These are phyloP conservation scores for Oegoconia quadripuncta DNA, from an alignment of 2,888 invertebrate species.

Conservation along the genomic window DNA sequence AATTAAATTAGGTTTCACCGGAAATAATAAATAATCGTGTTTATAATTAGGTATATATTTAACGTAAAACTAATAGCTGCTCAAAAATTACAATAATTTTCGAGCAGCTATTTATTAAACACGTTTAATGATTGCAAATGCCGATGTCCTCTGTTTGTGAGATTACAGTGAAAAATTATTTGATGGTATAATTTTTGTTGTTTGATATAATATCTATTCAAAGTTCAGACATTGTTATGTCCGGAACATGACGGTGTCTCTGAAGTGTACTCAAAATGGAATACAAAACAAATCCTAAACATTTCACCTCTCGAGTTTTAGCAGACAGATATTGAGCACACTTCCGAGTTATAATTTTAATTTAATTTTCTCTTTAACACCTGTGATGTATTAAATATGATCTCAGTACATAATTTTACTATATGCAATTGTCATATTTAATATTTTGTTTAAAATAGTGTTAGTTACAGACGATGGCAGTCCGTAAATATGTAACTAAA, in stretches of 20 bases:
- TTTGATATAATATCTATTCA: constrained; percentile 35
- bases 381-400: constrained; percentile 85
- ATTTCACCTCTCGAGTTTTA: constrained; percentile 11
- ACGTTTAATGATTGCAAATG: constrained; percentile 7
- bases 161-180: constrained; percentile 48
- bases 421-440: constrained; percentile 74
- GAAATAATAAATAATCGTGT: no score
- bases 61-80: no score
- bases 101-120: constrained; percentile 17
- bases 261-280: constrained; percentile 1
- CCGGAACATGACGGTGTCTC: background rate
- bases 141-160: constrained; percentile 33
- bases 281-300: background rate
- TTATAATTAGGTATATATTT: no score
- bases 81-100: constrained; percentile 14
- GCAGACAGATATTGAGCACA: constrained; percentile 8
- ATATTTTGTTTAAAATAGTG: constrained; percentile 60
- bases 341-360: constrained; percentile 21
- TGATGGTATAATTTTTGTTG: constrained; percentile 59
- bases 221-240: background rate
- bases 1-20: no score
- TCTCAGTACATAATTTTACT: constrained; percentile 80
- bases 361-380: constrained; percentile 72
- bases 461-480: constrained; percentile 42
- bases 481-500: constrained; percentile 26